Conservation (phyloP, 2,797 vertebrate species). For the Chrosomus eos region DNA sequence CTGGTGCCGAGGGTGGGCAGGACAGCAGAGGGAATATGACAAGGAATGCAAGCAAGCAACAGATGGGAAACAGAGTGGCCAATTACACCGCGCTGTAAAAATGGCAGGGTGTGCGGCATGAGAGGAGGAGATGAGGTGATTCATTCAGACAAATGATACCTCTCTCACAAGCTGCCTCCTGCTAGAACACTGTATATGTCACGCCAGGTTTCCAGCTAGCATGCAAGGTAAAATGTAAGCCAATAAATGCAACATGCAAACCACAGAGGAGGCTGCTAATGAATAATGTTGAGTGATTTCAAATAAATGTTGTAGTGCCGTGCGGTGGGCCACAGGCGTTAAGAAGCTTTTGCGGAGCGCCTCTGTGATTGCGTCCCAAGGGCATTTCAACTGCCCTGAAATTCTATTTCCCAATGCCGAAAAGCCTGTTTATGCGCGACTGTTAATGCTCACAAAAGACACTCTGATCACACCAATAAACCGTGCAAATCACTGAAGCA, state of each 20-base stretch:
- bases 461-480: slow-evolving; percentile 53
- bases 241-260: not conserved
- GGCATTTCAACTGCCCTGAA: slow-evolving; percentile 44
- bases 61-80: slow-evolving; percentile 49
- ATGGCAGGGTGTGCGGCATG: slow-evolving; percentile 26
- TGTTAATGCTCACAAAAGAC: slow-evolving; percentile 43
- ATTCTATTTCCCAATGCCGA: slow-evolving; percentile 40
- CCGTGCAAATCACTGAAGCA: slow-evolving; percentile 50
- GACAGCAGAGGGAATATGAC: slow-evolving; percentile 38
- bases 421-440: slow-evolving; percentile 43
- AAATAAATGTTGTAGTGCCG: slow-evolving; percentile 9
- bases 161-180: slow-evolving; percentile 29
- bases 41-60: slow-evolving; percentile 51
- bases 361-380: slow-evolving; percentile 25
- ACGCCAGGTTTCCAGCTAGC: slow-evolving; percentile 24
- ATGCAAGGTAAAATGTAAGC: not conserved
- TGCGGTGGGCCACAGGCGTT: slow-evolving; percentile 27
- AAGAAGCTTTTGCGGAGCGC: slow-evolving; percentile 12
- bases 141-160: slow-evolving; percentile 52
- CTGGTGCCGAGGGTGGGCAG: slow-evolving; percentile 30
- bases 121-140: slow-evolving; percentile 45
- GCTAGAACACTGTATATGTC: slow-evolving; percentile 1
- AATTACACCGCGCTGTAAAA: slow-evolving; percentile 49
- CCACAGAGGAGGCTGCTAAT: slow-evolving; percentile 15
- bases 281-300: slow-evolving; percentile 26